Base-by-base conservation (phyloP, 1,140 invertebrate genomes). In the Rhizoglyphus robini region DNA sequence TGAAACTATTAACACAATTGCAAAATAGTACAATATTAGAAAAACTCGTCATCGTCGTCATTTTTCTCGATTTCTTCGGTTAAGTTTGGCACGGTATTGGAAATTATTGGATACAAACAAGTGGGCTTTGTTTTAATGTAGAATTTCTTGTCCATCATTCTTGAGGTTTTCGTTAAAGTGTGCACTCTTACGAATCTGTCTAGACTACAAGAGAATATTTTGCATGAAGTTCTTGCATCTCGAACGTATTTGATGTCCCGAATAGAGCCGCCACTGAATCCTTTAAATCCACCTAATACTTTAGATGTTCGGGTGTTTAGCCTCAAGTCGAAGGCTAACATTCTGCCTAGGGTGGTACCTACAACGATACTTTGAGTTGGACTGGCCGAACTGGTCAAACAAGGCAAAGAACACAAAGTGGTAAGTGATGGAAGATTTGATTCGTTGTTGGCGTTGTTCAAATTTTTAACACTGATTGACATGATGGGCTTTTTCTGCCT, bases 121-220 rank as follows among this genome's bases (percentile, higher is more conserved):
- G 66, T 68, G 5, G 68, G 66, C 30, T 48, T 64, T 18, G 68
- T 68, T 48, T 67, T 65, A 0, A 68, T 29, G 46, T 67, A 69
- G n/a, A 63, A 58, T n/a, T 68, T 69, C 13, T 15, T 8, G n/a
- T 67, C 61, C 27, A 69, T 30, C 31, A 13, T 36, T 29, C 62
- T 48, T 23, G n/a, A 41, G 15, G 20, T 65, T 25, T 63, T 54
- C 0, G 66, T 3, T 23, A 41, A 68, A 18, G 58, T 68, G 51
- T 69, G 68, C 13, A 69, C 34, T 3, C 67, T 48, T 11, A 69
- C 62, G 38, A 69, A 69, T 48, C 68, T 34, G 48, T 69, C 68
- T 23, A 67, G 30, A 41, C 60, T 59, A 58, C 68, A 69, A n/a
- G 31, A 67, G 1, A 68, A 46, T 0, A 69, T 38, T 65, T 69